Evolutionary conservation across 2,797 vertebrate species (phyloP).

Genomic region (Florisuga fusca): DNA sequence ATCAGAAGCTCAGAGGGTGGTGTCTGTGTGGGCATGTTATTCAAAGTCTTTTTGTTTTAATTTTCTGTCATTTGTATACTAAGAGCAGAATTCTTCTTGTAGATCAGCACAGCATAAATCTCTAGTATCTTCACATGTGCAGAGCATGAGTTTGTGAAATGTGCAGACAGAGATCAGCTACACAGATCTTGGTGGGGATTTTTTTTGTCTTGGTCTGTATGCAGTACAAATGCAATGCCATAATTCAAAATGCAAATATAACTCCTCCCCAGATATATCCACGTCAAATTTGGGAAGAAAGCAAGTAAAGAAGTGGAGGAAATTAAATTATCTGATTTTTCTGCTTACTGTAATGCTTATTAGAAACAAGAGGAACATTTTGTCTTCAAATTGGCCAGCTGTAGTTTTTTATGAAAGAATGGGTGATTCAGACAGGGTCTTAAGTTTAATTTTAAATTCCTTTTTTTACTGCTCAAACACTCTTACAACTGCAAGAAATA

Average conservation of each 20-base stretch:
- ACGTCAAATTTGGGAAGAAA: background rate
- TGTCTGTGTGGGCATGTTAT: constrained; percentile 43
- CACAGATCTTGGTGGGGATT: background rate
- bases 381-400: background rate
- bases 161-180: background rate
- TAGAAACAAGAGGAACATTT: background rate
- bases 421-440: background rate
- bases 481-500: background rate
- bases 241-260: background rate
- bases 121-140: background rate
- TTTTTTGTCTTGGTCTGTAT: background rate
- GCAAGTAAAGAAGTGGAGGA: background rate
- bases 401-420: background rate
- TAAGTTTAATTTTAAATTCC: background rate
- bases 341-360: background rate
- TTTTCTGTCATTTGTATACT: constrained; percentile 36
- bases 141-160: background rate
- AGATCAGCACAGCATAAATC: constrained; percentile 23
- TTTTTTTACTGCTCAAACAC: background rate
- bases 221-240: background rate
- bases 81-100: constrained; percentile 21
- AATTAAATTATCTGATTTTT: background rate
- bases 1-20: constrained; percentile 44
- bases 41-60: constrained; percentile 36
- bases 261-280: background rate